phyloP scores from a whole-genome alignment of 2,113 vertebrate species.

The Chionodraco myersi region DNA sequence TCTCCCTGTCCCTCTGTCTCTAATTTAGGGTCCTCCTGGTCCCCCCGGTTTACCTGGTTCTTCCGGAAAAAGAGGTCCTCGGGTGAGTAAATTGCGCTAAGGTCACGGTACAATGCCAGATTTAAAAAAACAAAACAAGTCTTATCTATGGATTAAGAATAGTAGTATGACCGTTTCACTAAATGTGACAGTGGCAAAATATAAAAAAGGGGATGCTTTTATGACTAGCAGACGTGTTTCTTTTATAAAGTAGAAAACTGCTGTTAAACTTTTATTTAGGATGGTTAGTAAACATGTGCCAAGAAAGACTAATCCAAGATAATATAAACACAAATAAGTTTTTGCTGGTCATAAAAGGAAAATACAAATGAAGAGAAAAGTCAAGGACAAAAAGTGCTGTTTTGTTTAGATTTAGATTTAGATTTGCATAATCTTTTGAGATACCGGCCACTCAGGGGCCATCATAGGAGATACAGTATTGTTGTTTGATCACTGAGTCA shows the following conservation, averaged over 20 bases:
- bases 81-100: constrained; percentile 87
- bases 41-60: constrained; percentile 92
- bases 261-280: background rate
- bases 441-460: too few relatives aligned
- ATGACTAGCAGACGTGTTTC: background rate
- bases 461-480: background rate
- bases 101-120: background rate
- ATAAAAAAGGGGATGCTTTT: background rate
- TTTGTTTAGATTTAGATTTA: background rate
- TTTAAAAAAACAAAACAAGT: background rate
- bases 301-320: background rate
- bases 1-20: constrained; percentile 45
- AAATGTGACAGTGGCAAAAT: background rate
- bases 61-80: constrained; percentile 91
- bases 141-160: background rate
- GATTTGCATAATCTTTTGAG: too few relatives aligned
- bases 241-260: background rate
- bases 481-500: background rate
- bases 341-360: too few relatives aligned
- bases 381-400: too few relatives aligned
- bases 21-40: constrained; percentile 91
- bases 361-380: too few relatives aligned
- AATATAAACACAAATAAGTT: background rate
- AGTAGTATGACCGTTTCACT: background rate
- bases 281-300: background rate